Base-by-base conservation (phyloP, 2,797 vertebrate genomes). In the Cirrhinus mrigala region DNA sequence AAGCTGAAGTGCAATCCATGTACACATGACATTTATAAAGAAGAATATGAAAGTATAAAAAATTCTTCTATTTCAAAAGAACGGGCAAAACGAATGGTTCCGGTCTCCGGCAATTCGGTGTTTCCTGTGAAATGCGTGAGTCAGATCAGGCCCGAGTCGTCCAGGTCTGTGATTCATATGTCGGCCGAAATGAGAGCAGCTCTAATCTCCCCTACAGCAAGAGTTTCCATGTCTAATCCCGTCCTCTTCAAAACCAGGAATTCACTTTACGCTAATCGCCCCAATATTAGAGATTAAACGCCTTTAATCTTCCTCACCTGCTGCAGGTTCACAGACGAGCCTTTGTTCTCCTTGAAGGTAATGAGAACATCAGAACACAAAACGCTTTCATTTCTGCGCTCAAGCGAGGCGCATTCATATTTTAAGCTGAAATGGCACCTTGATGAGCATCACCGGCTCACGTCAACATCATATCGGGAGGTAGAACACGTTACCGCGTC, bases 151-250 rank as follows among this genome's bases (percentile, higher is more conserved):
- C 14, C 60, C 6, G 33, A 69, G 66, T 69, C 71, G n/a, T 15
- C 24, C 33, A 10, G 37, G 50, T 37, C 74, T 22, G 27, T 6
- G 48, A 22, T 20, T 75, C 48, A 64, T 79, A 81, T 77, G 75
- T 77, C 48, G 84, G 79, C 79, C 71, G 77, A 83, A 84, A 86
- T 68, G 73, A 85, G 87, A 90, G 77, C 75, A 86, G 86, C 82
- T 83, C 77, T 88, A 91, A 90, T 89, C 89, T 85, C 40, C 89
- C 85, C 82, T 85, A 76, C 87, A 78, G 89, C 87, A 58, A 79
- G 73, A 60, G 86, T 86, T 82, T 89, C 84, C 79, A 83, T 81
- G 75, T 87, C 79, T 89, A 89, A 90, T 91, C 90, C 86, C 73
- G 60, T 83, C 78, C 75, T 81, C 81, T 79, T 87, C 84, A 54